These are phyloP conservation scores for Bradypodion ventrale DNA, from an alignment of 2,797 vertebrate species.

Conservation along the genomic window DNA sequence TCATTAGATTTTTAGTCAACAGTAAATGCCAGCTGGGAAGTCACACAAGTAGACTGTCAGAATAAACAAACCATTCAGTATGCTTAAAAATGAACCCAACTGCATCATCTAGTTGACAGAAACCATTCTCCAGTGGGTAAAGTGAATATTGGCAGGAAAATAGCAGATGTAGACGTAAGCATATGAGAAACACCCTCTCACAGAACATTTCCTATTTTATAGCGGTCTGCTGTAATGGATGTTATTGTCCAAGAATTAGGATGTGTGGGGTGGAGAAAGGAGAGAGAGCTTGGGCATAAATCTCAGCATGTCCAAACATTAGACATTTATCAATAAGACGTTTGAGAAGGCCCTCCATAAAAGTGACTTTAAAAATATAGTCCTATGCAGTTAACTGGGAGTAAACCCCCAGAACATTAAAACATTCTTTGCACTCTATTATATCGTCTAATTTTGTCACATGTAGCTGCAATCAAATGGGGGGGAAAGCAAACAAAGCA, in stretches of 20 bases:
- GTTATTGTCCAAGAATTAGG: not conserved
- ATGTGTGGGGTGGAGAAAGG: not conserved
- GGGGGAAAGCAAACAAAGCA: no score
- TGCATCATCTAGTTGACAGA: not conserved
- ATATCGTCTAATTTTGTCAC: not conserved
- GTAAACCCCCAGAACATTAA: no score
- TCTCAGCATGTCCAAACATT: not conserved
- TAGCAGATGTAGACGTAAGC: not conserved
- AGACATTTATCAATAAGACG: not conserved
- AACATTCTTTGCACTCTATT: not conserved
- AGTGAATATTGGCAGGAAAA: not conserved
- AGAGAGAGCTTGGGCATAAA: not conserved
- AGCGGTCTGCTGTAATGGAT: not conserved
- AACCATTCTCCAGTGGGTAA: not conserved
- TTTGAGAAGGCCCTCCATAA: not conserved
- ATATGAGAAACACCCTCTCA: not conserved
- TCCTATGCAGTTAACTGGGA: no score
- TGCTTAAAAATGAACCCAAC: not conserved
- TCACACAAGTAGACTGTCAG: not conserved
- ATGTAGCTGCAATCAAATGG: not conserved
- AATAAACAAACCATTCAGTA: fast-evolving
- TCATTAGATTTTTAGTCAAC: not conserved
- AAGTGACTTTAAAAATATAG: not conserved
- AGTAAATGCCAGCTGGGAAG: not conserved
- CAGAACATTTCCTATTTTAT: not conserved